Conservation (phyloP, 2,888 invertebrate species). For the Agrotis puta region DNA sequence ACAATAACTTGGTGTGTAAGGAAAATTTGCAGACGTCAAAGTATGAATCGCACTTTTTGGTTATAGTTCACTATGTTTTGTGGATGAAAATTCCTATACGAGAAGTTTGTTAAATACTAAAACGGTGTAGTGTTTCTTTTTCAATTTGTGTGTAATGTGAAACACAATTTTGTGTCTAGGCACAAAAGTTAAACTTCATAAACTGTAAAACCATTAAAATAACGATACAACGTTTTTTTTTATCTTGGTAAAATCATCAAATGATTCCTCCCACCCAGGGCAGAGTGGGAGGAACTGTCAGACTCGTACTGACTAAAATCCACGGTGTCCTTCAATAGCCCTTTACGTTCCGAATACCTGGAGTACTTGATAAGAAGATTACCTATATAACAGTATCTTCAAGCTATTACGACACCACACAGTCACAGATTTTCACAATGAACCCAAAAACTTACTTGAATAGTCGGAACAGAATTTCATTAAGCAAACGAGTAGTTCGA, state of each 20-base stretch:
- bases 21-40: conserved; percentile 36
- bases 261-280: too few relatives aligned
- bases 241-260: too few relatives aligned
- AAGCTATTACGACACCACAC: neutral
- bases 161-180: too few relatives aligned
- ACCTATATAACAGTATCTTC: neutral
- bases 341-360: too few relatives aligned
- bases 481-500: conserved; percentile 20
- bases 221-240: too few relatives aligned
- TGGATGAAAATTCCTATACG: neutral
- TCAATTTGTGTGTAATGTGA: too few relatives aligned
- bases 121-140: too few relatives aligned
- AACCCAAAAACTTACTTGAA: conserved; percentile 17
- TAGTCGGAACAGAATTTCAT: conserved; percentile 43
- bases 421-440: conserved; percentile 5
- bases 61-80: conserved; percentile 3
- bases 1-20: conserved; percentile 47
- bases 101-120: neutral
- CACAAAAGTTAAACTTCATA: too few relatives aligned
- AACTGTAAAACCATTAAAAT: too few relatives aligned
- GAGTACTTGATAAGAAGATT: neutral
- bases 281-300: too few relatives aligned
- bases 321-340: too few relatives aligned
- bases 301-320: too few relatives aligned
- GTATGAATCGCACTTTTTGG: conserved; percentile 17